phyloP scores from a whole-genome alignment of 1,140 invertebrate species.

The Zaprionus taronus region DNA sequence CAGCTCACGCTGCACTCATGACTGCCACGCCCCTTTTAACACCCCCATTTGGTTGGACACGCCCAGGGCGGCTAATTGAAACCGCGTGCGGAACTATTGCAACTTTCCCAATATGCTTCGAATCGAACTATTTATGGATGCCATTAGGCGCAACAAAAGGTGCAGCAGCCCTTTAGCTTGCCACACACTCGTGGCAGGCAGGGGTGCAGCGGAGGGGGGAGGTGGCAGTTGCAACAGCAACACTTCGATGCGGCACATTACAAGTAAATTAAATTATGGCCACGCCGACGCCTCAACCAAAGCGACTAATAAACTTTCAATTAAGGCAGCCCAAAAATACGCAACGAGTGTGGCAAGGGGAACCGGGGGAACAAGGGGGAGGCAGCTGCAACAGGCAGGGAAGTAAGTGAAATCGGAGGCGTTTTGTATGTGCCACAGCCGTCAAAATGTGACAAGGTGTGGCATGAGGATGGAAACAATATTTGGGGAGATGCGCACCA shows the following conservation, averaged over 20 bases:
- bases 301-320: conserved; percentile 76
- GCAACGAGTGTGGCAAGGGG: conserved; percentile 13
- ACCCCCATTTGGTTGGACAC: conserved; percentile 41
- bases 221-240: conserved; percentile 20
- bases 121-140: conserved; percentile 47
- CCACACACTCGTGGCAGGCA: not conserved
- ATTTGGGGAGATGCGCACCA: conserved; percentile 51
- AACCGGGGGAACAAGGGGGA: conserved; percentile 17
- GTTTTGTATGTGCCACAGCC: conserved; percentile 15
- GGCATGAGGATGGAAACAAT: not conserved
- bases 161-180: conserved; percentile 10
- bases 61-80: conserved; percentile 63
- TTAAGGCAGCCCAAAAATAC: conserved; percentile 66
- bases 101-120: conserved; percentile 44
- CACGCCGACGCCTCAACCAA: conserved; percentile 42
- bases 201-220: not conserved
- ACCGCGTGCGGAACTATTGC: conserved; percentile 37
- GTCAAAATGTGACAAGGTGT: conserved; percentile 31
- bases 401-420: conserved; percentile 41
- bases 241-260: conserved; percentile 41
- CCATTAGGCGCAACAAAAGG: conserved; percentile 40
- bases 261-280: conserved; percentile 70
- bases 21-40: conserved; percentile 44
- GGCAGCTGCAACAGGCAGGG: conserved; percentile 33
- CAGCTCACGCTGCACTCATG: conserved; percentile 6